Evolutionary conservation across 2,797 vertebrate genomes (phyloP).

Genomic region (Fistularia commersonii): DNA sequence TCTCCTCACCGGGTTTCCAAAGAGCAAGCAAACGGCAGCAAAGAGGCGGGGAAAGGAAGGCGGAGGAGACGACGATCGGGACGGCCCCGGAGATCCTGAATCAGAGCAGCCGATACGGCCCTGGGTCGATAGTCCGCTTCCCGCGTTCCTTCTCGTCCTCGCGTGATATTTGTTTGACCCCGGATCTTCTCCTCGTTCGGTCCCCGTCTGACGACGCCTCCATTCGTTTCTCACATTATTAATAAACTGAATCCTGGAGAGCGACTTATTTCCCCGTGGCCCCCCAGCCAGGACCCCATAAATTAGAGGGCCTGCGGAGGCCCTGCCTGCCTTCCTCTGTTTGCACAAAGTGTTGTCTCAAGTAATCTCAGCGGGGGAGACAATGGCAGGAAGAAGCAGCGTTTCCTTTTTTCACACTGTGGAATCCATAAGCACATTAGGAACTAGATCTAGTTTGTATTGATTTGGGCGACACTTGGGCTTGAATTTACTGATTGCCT

Average conservation of each 20-base stretch:
- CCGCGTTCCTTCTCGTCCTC: too few species aligned
- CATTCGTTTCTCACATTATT: too few species aligned
- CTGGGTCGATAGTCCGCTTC: too few species aligned
- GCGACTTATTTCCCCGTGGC: slow-evolving; percentile 29
- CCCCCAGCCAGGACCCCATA: slow-evolving; percentile 12
- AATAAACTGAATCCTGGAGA: slow-evolving; percentile 26
- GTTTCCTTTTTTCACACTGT: slow-evolving; percentile 38
- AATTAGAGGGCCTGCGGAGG: slow-evolving; percentile 25
- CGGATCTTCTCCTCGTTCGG: too few species aligned
- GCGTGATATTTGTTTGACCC: too few species aligned
- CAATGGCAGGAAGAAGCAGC: slow-evolving; percentile 48
- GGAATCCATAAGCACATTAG: slow-evolving; percentile 48
- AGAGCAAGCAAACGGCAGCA: too few species aligned
- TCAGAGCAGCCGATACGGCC: too few species aligned
- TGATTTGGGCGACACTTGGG: slow-evolving; percentile 60
- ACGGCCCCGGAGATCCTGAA: too few species aligned
- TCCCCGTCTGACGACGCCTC: too few species aligned
- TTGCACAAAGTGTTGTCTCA: slow-evolving; percentile 38
- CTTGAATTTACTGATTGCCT: slow-evolving; percentile 58
- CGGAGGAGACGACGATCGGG: too few species aligned
- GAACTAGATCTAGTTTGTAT: slow-evolving; percentile 57
- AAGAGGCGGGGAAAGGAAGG: too few species aligned
- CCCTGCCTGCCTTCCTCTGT: slow-evolving; percentile 28
- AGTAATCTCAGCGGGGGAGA: slow-evolving; percentile 33
- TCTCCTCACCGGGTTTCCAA: too few species aligned